These are phyloP conservation scores for Xiphophorus couchianus DNA, from an alignment of 2,113 vertebrate species.

Conservation along the genomic window DNA sequence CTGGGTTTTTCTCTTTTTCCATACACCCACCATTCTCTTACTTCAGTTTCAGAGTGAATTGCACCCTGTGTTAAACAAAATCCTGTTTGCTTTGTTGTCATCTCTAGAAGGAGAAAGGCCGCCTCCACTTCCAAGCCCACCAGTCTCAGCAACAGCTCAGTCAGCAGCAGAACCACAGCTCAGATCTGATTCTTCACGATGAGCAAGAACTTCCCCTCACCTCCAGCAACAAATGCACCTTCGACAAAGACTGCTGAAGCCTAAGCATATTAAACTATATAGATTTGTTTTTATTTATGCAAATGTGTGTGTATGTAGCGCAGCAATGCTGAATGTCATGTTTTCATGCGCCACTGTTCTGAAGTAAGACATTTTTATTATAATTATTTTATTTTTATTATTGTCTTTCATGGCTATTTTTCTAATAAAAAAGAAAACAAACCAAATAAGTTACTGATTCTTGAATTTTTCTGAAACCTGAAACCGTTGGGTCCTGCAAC, in stretches of 20 bases:
- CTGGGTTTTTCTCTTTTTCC: background rate
- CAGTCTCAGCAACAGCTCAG: background rate
- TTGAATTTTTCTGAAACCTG: background rate
- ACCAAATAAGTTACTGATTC: background rate
- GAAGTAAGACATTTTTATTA: background rate
- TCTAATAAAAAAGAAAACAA: background rate
- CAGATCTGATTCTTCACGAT: constrained; percentile 4
- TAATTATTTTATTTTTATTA: background rate
- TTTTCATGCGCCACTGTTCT: background rate
- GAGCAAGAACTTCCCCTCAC: background rate
- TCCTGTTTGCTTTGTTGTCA: background rate
- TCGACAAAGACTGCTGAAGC: constrained; percentile 1
- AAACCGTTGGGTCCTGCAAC: background rate
- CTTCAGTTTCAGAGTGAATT: background rate
- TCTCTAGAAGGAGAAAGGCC: constrained; percentile 5
- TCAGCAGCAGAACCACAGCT: background rate
- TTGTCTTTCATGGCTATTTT: background rate
- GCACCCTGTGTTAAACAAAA: constrained; percentile 9
- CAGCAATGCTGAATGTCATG: background rate
- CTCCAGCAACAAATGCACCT: constrained; percentile 15
- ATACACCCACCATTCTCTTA: background rate
- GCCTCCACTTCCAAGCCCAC: background rate
- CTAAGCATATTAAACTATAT: constrained; percentile 26
- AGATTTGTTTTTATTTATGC: constrained; percentile 32
- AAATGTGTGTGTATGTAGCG: background rate